Percentiles rank a stretch among this genome's conserved stretches.
Conservation (phyloP, 2,888 invertebrate genomes). For the Seira musarum region DNA sequence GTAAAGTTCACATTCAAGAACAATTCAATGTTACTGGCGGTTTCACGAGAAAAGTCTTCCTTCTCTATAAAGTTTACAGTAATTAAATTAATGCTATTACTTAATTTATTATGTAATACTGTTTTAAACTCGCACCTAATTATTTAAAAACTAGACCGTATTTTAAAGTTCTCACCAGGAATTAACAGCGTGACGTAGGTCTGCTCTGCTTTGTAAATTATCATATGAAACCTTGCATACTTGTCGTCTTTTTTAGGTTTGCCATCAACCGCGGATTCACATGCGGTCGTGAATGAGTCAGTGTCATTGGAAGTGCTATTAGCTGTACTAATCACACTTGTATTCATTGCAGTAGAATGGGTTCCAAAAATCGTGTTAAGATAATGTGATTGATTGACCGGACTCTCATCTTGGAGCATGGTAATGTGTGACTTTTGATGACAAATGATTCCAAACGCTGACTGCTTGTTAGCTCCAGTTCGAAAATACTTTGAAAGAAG, state of each 20-base stretch:
- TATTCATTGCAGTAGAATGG: conserved; percentile 33
- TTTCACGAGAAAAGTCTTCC: conserved; percentile 34
- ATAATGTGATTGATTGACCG: conserved; percentile 17
- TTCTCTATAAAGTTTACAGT: conserved; percentile 10
- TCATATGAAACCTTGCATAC: conserved; percentile 62
- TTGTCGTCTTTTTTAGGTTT: conserved; percentile 10
- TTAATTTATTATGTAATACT: too few relatives aligned
- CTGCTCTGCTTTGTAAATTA: conserved; percentile 68
- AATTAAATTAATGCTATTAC: too few relatives aligned
- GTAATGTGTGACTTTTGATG: conserved; percentile 64
- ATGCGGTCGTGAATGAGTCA: conserved; percentile 45
- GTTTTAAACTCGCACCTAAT: neutral
- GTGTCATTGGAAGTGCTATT: conserved; percentile 42
- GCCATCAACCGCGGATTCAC: conserved; percentile 20
- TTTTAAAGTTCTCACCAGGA: conserved; percentile 43
- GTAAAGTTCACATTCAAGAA: conserved; percentile 67
- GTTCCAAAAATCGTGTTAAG: conserved; percentile 12
- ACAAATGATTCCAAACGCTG: conserved; percentile 66
- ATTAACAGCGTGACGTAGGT: conserved; percentile 65
- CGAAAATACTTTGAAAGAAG: conserved; percentile 81
- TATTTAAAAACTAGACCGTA: neutral
- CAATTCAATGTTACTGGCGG: conserved; percentile 59
- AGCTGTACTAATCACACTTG: conserved; percentile 44
- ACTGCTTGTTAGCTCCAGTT: conserved; percentile 65
- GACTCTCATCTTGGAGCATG: conserved; percentile 30